Percentiles rank a stretch among this genome's conserved stretches.
Evolutionary conservation across 1,140 invertebrate genomes (phyloP).

Genomic region (Drosophila murphyi): DNA sequence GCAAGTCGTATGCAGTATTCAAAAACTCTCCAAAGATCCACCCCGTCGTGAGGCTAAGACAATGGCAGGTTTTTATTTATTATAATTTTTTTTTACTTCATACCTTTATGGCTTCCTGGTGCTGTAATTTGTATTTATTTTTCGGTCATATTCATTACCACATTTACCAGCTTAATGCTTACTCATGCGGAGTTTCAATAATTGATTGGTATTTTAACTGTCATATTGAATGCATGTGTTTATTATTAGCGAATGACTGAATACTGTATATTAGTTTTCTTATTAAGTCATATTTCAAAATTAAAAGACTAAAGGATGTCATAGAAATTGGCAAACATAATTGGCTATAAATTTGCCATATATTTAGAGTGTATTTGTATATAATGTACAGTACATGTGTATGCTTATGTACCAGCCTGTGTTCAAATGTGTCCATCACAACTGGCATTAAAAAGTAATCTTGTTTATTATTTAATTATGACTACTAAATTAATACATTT

Average conservation of each 20-base stretch:
- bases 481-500: no score
- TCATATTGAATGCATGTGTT: constrained; percentile 4
- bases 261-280: not conserved
- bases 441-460: no score
- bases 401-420: no score
- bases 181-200: constrained; percentile 43
- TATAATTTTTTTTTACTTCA: not conserved
- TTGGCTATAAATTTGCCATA: no score
- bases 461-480: not conserved
- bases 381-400: no score
- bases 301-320: no score
- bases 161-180: constrained; percentile 48
- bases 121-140: constrained; percentile 33
- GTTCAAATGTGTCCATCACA: no score
- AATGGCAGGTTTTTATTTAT: constrained; percentile 34
- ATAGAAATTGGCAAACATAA: no score
- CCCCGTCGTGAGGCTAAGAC: constrained; percentile 40
- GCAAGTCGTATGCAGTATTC: constrained; percentile 14
- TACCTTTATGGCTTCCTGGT: constrained; percentile 30
- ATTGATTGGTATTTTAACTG: constrained; percentile 49
- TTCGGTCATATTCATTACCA: constrained; percentile 33
- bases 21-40: constrained; percentile 18
- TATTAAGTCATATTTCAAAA: no score
- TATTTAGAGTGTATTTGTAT: no score
- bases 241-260: not conserved